These are phyloP conservation scores for Gorilla gorilla DNA, from an alignment of 2,113 vertebrate genomes.

Conservation along the genomic window DNA sequence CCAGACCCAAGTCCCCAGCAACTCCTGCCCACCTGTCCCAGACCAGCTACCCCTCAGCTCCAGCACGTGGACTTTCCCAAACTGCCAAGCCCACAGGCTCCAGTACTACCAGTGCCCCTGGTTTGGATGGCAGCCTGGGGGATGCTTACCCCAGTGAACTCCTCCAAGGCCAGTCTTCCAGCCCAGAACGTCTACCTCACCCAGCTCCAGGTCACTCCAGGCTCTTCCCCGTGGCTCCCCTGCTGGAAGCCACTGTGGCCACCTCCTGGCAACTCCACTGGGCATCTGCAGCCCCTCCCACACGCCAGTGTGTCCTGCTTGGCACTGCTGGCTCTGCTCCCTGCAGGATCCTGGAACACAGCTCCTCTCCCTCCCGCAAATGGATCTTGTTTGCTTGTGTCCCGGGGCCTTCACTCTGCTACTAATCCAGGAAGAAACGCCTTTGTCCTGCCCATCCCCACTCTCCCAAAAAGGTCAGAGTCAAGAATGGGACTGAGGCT, in stretches of 20 bases:
- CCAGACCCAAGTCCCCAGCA: background rate
- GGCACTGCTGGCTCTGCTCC: background rate
- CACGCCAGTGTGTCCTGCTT: background rate
- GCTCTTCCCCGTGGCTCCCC: background rate
- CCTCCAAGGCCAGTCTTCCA: background rate
- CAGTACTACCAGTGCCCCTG: background rate
- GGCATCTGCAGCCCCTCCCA: background rate
- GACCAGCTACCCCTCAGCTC: background rate
- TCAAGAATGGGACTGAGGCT: background rate
- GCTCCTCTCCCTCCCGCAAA: background rate
- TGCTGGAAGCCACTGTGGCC: background rate
- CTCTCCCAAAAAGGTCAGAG: background rate
- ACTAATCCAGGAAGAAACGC: background rate
- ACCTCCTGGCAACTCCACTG: background rate
- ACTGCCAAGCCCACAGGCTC: background rate
- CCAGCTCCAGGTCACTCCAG: background rate
- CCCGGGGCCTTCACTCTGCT: background rate
- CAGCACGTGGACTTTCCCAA: background rate
- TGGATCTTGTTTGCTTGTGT: background rate
- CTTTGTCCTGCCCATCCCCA: background rate
- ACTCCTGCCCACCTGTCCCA: background rate
- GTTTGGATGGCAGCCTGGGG: background rate
- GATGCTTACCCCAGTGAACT: background rate
- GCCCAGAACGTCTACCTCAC: background rate
- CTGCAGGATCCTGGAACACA: background rate